phyloP scores from a whole-genome alignment of 2,888 invertebrate species.

The Geophilus truncorum region DNA sequence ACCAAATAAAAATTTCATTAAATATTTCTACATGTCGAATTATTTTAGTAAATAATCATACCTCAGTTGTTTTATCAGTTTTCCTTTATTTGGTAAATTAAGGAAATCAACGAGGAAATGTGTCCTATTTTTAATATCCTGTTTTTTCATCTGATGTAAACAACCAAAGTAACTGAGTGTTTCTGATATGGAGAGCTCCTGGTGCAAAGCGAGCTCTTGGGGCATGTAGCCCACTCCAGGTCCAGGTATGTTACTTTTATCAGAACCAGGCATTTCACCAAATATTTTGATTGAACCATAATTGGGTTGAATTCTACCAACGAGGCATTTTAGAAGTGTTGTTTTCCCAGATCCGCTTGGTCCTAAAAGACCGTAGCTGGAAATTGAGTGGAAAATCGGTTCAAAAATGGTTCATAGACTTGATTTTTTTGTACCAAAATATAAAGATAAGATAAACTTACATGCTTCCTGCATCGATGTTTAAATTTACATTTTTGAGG shows the following conservation, averaged over 20 bases:
- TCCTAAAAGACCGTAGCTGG: no score
- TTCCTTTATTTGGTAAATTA: conserved; percentile 46
- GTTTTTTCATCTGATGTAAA: conserved; percentile 45
- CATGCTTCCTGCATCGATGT: no score
- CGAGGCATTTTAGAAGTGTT: no score
- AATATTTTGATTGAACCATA: conserved; percentile 84
- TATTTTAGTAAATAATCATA: conserved; percentile 32
- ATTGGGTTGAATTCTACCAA: no score
- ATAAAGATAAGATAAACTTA: no score
- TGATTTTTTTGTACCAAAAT: no score
- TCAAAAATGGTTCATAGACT: no score
- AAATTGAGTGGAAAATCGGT: no score
- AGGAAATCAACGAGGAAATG: conserved; percentile 49
- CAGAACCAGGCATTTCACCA: conserved; percentile 82
- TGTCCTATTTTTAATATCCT: conserved; percentile 43
- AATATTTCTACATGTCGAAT: not conserved
- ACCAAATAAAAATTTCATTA: not conserved
- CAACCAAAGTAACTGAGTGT: conserved; percentile 49
- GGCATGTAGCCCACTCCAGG: conserved; percentile 97
- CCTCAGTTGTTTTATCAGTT: conserved; percentile 46
- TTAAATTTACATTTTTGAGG: no score
- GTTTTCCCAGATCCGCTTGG: no score
- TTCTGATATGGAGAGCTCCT: conserved; percentile 47
- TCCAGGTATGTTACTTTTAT: conserved; percentile 87
- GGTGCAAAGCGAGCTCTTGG: conserved; percentile 50